These are phyloP conservation scores for Calephelis virginiensis DNA, from an alignment of 1,140 invertebrate genomes.

Conservation along the genomic window DNA sequence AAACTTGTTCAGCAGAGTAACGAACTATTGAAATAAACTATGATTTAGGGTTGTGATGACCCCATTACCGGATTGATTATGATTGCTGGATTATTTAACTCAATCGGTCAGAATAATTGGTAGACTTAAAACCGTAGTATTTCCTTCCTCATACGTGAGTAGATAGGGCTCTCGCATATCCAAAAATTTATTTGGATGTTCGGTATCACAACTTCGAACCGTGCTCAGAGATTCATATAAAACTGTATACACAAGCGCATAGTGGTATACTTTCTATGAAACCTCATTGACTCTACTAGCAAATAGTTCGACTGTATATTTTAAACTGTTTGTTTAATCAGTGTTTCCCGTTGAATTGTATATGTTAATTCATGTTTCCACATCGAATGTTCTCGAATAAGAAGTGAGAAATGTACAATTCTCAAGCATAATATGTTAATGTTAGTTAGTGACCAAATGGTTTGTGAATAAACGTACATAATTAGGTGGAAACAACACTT, in stretches of 20 bases:
- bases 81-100: no score
- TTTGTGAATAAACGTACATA: background rate
- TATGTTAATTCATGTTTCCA: constrained; percentile 26
- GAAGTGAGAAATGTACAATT: constrained; percentile 1
- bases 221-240: background rate
- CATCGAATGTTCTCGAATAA: constrained; percentile 18
- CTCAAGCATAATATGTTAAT: constrained; percentile 6
- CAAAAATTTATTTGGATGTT: no score
- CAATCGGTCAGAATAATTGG: no score
- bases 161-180: no score
- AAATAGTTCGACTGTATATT: constrained; percentile 28
- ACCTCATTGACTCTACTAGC: constrained; percentile 20
- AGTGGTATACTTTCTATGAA: constrained; percentile 2
- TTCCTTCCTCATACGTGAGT: no score
- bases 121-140: no score
- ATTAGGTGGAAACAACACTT: background rate
- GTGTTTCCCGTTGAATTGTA: constrained; percentile 29
- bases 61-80: no score
- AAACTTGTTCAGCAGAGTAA: no score
- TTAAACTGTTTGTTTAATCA: constrained; percentile 29
- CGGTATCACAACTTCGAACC: background rate
- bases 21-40: no score
- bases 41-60: no score
- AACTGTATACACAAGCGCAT: constrained; percentile 1
- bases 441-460: background rate